Conservation (phyloP, 2,888 invertebrate genomes). For the Agrochola macilenta region DNA sequence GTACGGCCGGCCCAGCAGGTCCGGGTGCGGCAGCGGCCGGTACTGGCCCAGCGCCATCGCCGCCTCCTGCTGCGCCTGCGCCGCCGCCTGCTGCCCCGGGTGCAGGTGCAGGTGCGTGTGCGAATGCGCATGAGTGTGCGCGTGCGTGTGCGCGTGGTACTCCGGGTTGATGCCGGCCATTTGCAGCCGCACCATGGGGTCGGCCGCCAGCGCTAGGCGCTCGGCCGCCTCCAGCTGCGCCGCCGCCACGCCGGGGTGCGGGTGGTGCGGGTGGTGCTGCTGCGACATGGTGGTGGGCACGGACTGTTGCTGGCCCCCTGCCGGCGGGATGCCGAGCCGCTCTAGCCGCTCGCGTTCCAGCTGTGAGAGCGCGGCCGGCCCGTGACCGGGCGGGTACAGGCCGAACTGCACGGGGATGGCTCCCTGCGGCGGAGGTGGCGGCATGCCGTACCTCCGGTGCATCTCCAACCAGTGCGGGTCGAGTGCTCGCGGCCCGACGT, state of each 20-base stretch:
- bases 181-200: conserved; percentile 98
- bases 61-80: conserved; percentile 92
- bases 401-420: conserved; percentile 93
- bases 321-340: conserved; percentile 94
- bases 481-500: conserved; percentile 92
- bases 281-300: conserved; percentile 89
- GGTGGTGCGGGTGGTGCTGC: conserved; percentile 91
- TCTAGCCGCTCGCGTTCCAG: conserved; percentile 97
- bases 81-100: conserved; percentile 93
- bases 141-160: conserved; percentile 98
- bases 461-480: conserved; percentile 97
- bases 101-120: conserved; percentile 96
- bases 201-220: conserved; percentile 95
- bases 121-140: conserved; percentile 97
- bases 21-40: conserved; percentile 93
- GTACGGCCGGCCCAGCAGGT: conserved; percentile 95
- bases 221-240: conserved; percentile 94
- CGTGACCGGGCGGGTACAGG: conserved; percentile 94
- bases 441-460: conserved; percentile 94
- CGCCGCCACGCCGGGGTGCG: conserved; percentile 87
- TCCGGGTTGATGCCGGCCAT: conserved; percentile 97
- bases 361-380: conserved; percentile 93
- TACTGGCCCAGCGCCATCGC: conserved; percentile 89
- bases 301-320: conserved; percentile 78
- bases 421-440: conserved; percentile 92